phyloP scores from a whole-genome alignment of 1,140 invertebrate species.

The Danaus plexippus region DNA sequence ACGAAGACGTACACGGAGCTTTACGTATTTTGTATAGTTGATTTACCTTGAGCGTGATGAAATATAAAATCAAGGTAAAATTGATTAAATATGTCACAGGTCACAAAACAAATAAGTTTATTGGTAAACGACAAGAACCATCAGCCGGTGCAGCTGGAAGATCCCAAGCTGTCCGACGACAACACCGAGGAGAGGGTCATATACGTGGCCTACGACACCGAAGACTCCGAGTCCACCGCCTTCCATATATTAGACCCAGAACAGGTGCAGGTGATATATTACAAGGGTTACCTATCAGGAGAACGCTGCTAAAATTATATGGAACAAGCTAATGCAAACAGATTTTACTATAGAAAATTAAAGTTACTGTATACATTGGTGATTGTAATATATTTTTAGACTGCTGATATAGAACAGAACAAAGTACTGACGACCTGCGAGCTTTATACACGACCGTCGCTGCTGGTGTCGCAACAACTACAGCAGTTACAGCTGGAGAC shows the following conservation, averaged over 20 bases:
- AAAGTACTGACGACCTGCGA: slow-evolving; percentile 27
- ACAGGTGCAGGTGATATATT: slow-evolving; percentile 22
- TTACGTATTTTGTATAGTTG: no score
- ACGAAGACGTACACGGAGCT: no score
- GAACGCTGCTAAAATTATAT: no score
- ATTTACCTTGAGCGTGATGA: no score
- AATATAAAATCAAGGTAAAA: no score
- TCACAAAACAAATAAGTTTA: slow-evolving; percentile 38
- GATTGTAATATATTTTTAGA: slow-evolving; percentile 18
- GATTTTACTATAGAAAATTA: no score
- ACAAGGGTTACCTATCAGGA: no score
- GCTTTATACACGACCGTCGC: slow-evolving; percentile 33
- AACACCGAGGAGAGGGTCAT: slow-evolving; percentile 40
- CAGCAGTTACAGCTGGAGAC: slow-evolving; percentile 6
- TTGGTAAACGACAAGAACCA: slow-evolving; percentile 29
- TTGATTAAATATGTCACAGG: no score
- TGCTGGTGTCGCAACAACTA: slow-evolving; percentile 25
- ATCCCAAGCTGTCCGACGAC: slow-evolving; percentile 7
- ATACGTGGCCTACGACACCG: slow-evolving; percentile 50
- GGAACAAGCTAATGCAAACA: no score
- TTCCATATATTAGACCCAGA: slow-evolving; percentile 40
- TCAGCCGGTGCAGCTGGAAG: neutral
- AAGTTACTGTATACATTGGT: no score
- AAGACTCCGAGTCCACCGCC: slow-evolving; percentile 29
- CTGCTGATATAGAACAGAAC: slow-evolving; percentile 24